These are phyloP conservation scores for Polydrusus cervinus DNA, from an alignment of 2,888 invertebrate genomes.

Conservation along the genomic window DNA sequence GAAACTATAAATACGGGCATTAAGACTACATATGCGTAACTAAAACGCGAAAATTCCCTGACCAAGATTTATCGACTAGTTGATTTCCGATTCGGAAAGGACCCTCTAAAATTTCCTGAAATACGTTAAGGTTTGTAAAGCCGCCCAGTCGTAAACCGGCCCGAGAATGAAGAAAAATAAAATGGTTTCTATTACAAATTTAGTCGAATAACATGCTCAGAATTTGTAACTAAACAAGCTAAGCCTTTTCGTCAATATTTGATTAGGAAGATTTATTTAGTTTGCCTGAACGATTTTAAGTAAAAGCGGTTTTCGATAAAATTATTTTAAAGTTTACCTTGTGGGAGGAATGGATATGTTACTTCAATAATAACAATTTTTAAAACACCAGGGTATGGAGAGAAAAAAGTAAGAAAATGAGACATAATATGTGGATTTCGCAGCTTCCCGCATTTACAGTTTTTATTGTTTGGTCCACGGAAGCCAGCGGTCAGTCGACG, in stretches of 20 bases:
- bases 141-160: constrained; percentile 33
- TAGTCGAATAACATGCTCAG: constrained; percentile 40
- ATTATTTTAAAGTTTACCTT: constrained; percentile 9
- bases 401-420: too few species aligned
- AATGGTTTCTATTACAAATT: constrained; percentile 45
- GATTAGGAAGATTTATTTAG: constrained; percentile 43
- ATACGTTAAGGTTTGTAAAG: constrained; percentile 40
- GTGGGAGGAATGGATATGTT: not conserved
- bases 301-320: not conserved
- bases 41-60: constrained; percentile 6
- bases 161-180: constrained; percentile 44
- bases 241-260: constrained; percentile 42
- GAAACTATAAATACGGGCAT: too few species aligned
- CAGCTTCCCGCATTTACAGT: too few species aligned
- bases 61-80: constrained; percentile 20
- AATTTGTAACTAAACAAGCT: constrained; percentile 42
- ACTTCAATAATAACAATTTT: too few species aligned
- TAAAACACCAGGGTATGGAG: too few species aligned
- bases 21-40: too few species aligned
- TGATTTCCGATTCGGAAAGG: constrained; percentile 29
- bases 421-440: too few species aligned
- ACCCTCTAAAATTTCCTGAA: constrained; percentile 31
- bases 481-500: too few species aligned
- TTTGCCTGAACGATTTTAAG: constrained; percentile 22
- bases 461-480: too few species aligned